Evolutionary conservation across 2,888 invertebrate species (phyloP).

Genomic region (Pseudococcus longispinus): DNA sequence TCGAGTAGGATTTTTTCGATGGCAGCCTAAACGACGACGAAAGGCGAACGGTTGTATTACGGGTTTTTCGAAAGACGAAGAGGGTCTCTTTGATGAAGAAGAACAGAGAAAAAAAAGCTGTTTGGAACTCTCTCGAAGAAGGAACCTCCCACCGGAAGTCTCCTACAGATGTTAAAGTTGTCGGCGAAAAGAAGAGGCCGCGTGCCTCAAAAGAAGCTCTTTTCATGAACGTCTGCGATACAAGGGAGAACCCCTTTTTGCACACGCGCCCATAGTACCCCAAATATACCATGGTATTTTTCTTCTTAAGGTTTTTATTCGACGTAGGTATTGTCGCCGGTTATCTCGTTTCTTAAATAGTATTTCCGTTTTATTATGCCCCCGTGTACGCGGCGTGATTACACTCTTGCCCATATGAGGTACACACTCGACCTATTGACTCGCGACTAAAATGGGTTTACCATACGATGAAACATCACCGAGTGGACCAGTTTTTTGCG

Average conservation of each 20-base stretch:
- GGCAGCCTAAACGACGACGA: background rate
- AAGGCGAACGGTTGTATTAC: background rate
- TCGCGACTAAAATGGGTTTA: background rate
- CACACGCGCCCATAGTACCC: conserved; percentile 3
- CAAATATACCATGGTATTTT: background rate
- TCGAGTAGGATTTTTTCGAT: background rate
- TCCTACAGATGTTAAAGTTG: conserved; percentile 55
- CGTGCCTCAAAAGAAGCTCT: conserved; percentile 51
- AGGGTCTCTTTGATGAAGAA: background rate
- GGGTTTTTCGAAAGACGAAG: background rate
- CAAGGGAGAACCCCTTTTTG: background rate
- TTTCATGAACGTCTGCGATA: background rate
- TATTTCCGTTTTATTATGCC: conserved; percentile 16
- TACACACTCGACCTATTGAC: conserved; percentile 20
- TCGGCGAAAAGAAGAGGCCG: conserved; percentile 33
- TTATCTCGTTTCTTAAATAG: conserved; percentile 28
- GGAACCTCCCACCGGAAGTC: conserved; percentile 56
- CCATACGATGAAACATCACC: background rate
- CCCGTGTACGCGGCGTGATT: background rate
- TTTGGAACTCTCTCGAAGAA: conserved; percentile 16
- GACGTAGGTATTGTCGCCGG: background rate
- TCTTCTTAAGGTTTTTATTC: background rate
- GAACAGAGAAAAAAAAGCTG: background rate
- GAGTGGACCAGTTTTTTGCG: background rate
- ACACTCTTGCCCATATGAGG: background rate